Conservation (phyloP, 2,797 vertebrate genomes). For the Sternarchorhynchus goeldii region DNA sequence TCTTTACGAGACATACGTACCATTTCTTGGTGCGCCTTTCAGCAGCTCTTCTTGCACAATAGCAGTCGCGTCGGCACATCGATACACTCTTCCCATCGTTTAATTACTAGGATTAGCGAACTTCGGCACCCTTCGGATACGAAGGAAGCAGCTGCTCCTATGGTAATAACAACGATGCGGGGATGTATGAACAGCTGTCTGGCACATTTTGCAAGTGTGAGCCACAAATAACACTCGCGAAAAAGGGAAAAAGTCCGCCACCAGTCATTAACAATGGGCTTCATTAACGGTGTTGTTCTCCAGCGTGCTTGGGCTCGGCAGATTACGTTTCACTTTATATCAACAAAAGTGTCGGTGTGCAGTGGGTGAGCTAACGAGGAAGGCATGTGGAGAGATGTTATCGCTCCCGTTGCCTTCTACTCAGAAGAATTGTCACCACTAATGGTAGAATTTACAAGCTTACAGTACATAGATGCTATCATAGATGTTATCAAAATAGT, state of each 20-base stretch:
- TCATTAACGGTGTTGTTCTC: conserved; percentile 42
- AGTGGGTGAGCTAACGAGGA: conserved; percentile 29
- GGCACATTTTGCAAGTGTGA: conserved; percentile 64
- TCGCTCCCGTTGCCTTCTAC: conserved; percentile 12
- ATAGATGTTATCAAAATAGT: conserved; percentile 10
- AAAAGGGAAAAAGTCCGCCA: conserved; percentile 54
- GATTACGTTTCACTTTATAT: conserved; percentile 42
- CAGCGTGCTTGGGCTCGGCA: conserved; percentile 1
- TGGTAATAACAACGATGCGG: conserved; percentile 75
- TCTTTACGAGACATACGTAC: conserved; percentile 4
- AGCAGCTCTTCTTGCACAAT: conserved; percentile 9
- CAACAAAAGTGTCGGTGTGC: conserved; percentile 39
- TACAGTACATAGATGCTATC: conserved; percentile 13
- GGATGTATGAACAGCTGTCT: conserved; percentile 76
- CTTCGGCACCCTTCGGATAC: conserved; percentile 74
- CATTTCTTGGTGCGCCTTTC: conserved; percentile 11
- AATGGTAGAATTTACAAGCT: conserved; percentile 25
- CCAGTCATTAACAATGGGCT: conserved; percentile 39
- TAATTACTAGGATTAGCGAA: conserved; percentile 80
- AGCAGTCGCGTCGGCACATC: conserved; percentile 6
- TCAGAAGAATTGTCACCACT: conserved; percentile 17
- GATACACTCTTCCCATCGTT: conserved; percentile 71
- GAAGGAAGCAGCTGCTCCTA: conserved; percentile 79
- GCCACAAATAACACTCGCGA: conserved; percentile 30
- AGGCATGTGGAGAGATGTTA: conserved; percentile 29